Evolutionary conservation across 2,797 vertebrate genomes (phyloP), one percentile per base, ranked within the genome.

Genomic region (Fratercula arctica): DNA sequence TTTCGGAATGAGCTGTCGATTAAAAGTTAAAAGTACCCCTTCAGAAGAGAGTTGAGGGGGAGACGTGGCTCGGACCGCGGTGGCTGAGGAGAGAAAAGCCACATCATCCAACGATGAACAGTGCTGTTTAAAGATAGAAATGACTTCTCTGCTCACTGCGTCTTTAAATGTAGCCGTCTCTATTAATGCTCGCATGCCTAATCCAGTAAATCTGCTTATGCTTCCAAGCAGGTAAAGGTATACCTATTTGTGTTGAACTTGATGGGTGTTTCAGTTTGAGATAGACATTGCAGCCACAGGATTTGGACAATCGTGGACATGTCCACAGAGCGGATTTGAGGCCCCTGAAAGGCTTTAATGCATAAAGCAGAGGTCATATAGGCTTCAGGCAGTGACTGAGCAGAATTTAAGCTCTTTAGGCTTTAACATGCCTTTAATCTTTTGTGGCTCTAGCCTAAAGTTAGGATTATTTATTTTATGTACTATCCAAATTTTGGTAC

Each of bases 331-430:
- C 59, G 4, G 35, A 93, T 94, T 79, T 96, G 54, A 35, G 35
- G 51, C 31, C 33, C 46, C 70, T 90, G 64, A 45, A 81, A 88
- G 54, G 84, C 67, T 95, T 89, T 79, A 39, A 59, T 89, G 59
- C 54, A 76, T 85, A 66, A 88, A 89, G 66, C 59, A 28, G 61
- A 57, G 59, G 92, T 93, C 63, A 43, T 66, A 46, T 1, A 89
- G n/a, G 90, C 93, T 96, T 94, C 80, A 85, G 94, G 93, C 96
- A 93, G 33, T 1, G 1, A 82, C 80, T 87, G 79, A 57, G 43
- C 63, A 76, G n/a, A 87, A 96, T 79, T 96, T 94, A 96, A 97
- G 70, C 92, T 95, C 77, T 94, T 96, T 82, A 96, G 63, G 86
- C 43, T 96, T 96, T 86, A 95, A 86, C 67, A 89, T 82, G 80